phyloP scores from a whole-genome alignment of 2,113 vertebrate genomes.

The Polyodon spathula region DNA sequence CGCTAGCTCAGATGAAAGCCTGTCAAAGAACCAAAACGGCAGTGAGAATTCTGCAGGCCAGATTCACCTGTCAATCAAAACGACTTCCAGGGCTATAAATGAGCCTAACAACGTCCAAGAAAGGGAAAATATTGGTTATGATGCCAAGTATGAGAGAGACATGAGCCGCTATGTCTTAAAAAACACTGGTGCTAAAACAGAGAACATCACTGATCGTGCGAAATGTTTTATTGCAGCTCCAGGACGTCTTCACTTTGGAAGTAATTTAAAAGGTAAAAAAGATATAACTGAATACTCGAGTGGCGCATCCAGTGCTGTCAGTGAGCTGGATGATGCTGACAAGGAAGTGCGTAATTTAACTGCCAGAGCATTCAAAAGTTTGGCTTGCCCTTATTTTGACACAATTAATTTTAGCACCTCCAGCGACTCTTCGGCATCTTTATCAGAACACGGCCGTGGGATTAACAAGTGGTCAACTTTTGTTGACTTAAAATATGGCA shows the following conservation, averaged over 20 bases:
- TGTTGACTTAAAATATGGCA: slow-evolving; percentile 78
- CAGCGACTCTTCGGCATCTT: slow-evolving; percentile 65
- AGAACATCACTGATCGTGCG: slow-evolving; percentile 31
- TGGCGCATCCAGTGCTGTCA: slow-evolving; percentile 82
- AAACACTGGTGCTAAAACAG: slow-evolving; percentile 42
- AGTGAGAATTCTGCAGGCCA: slow-evolving; percentile 60
- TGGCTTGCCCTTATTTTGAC: slow-evolving; percentile 81
- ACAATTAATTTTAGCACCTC: slow-evolving; percentile 72
- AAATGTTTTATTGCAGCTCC: slow-evolving; percentile 58
- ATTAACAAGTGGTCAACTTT: slow-evolving; percentile 80
- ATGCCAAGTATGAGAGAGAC: slow-evolving; percentile 72
- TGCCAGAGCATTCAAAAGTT: slow-evolving; percentile 79
- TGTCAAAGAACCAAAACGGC: slow-evolving; percentile 42
- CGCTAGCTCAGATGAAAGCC: slow-evolving; percentile 54
- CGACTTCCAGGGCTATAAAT: slow-evolving; percentile 84
- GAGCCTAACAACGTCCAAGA: slow-evolving; percentile 68
- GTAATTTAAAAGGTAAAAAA: slow-evolving; percentile 45
- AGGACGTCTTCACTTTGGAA: slow-evolving; percentile 66
- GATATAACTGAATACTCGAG: slow-evolving; percentile 70
- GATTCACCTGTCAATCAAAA: slow-evolving; percentile 91
- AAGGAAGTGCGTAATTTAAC: slow-evolving; percentile 91
- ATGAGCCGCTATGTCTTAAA: slow-evolving; percentile 63
- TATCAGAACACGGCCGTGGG: slow-evolving; percentile 62
- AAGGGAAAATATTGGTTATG: slow-evolving; percentile 55
- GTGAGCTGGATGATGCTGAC: slow-evolving; percentile 88